A percentile compares a stretch with the other conserved stretches of the same genome.
These are phyloP conservation scores for Monochamus saltuarius DNA, from an alignment of 1,140 invertebrate species.

Conservation along the genomic window DNA sequence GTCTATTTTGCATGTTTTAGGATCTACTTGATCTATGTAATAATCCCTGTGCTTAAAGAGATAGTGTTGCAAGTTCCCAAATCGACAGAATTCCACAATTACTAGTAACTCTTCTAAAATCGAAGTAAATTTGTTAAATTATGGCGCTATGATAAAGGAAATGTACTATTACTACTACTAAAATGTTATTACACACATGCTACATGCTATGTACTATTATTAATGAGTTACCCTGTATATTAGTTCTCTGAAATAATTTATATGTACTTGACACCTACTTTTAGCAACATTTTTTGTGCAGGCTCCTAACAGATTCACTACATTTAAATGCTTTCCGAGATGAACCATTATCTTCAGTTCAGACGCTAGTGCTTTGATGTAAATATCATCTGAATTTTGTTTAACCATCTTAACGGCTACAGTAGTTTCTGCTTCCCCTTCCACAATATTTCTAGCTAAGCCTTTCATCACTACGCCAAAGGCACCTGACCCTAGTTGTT, in stretches of 20 bases:
- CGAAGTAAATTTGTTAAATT: background rate
- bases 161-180: no score
- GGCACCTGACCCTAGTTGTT: conserved; percentile 85
- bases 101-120: conserved; percentile 78
- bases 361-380: conserved; percentile 80
- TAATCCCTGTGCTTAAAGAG: conserved; percentile 72
- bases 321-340: conserved; percentile 90
- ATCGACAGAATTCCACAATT: conserved; percentile 91
- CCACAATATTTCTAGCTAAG: conserved; percentile 73
- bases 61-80: conserved; percentile 88
- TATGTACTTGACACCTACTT: conserved; percentile 63
- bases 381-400: conserved; percentile 68
- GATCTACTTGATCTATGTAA: conserved; percentile 80
- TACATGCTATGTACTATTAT: no score
- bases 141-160: no score
- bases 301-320: conserved; percentile 91
- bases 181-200: no score
- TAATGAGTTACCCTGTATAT: no score
- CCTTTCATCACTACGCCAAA: conserved; percentile 93
- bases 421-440: conserved; percentile 66
- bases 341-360: conserved; percentile 97
- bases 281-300: conserved; percentile 88
- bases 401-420: conserved; percentile 90
- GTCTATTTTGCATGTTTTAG: conserved; percentile 65
- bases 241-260: no score